Percentiles rank a stretch among this genome's conserved stretches.
Evolutionary conservation across 2,888 invertebrate species (phyloP).

Genomic region (Polymixis flavicincta): DNA sequence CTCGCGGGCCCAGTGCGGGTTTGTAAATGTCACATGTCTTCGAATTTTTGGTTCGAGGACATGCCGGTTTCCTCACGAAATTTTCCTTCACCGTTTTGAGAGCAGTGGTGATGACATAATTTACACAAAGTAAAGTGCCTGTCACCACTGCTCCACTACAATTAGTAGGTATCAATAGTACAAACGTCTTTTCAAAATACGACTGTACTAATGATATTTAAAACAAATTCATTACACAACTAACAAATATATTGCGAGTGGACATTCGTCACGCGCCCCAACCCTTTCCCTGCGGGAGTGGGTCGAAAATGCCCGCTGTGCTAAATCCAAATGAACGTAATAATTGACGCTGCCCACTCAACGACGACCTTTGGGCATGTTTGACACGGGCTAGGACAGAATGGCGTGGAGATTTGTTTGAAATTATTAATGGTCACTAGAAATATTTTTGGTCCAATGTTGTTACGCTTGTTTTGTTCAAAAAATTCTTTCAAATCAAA

Average conservation of each 20-base stretch:
- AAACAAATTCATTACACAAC: constrained; percentile 78
- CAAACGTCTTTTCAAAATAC: not conserved
- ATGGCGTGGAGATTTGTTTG: constrained; percentile 64
- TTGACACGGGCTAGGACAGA: constrained; percentile 65
- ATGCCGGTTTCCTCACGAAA: too few species aligned
- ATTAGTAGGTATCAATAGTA: not conserved
- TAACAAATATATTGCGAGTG: constrained; percentile 80
- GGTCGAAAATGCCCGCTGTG: constrained; percentile 83
- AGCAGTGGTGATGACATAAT: too few species aligned
- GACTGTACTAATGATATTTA: constrained; percentile 51
- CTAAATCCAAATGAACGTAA: constrained; percentile 90
- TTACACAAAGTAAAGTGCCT: too few species aligned
- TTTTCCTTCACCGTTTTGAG: too few species aligned
- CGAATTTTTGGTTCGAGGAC: too few species aligned
- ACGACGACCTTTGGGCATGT: constrained; percentile 73
- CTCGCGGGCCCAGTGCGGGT: too few species aligned
- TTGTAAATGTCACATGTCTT: too few species aligned
- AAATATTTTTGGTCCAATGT: not conserved
- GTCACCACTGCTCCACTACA: too few species aligned
- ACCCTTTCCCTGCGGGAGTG: constrained; percentile 80
- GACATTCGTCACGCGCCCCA: constrained; percentile 82
- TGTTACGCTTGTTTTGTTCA: not conserved
- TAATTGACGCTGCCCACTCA: constrained; percentile 85
- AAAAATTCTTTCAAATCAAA: not conserved
- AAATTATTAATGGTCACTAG: not conserved